These are phyloP conservation scores for Scaptomyza pallida DNA, from an alignment of 1,140 invertebrate genomes.

Conservation along the genomic window DNA sequence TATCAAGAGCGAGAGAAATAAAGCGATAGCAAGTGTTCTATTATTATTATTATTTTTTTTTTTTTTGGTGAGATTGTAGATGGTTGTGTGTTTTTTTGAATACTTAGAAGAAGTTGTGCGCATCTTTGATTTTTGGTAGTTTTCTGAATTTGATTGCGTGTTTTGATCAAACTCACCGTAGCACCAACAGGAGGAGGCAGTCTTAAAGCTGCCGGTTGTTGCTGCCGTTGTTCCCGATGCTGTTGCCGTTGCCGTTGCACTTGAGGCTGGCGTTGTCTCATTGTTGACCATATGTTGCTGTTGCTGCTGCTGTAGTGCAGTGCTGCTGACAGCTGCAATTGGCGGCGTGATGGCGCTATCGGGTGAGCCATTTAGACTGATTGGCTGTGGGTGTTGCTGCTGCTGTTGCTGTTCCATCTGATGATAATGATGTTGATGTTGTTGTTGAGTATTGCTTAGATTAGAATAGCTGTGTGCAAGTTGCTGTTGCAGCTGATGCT, in stretches of 20 bases:
- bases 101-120: conserved; percentile 70
- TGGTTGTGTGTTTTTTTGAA: conserved; percentile 17
- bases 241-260: conserved; percentile 23
- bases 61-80: conserved; percentile 30
- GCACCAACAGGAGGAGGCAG: conserved; percentile 83
- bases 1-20: conserved; percentile 40
- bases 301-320: conserved; percentile 40
- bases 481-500: conserved; percentile 39
- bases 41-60: conserved; percentile 36
- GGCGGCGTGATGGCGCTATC: conserved; percentile 48
- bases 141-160: conserved; percentile 73
- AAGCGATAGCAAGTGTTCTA: conserved; percentile 49
- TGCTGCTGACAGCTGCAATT: conserved; percentile 19
- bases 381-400: conserved; percentile 37
- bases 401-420: conserved; percentile 69
- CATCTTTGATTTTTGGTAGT: conserved; percentile 60
- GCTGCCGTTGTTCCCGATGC: conserved; percentile 32
- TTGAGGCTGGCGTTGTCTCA: conserved; percentile 36
- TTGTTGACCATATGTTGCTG: conserved; percentile 21
- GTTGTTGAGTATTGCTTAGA: conserved; percentile 59
- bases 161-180: conserved; percentile 82
- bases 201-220: conserved; percentile 62
- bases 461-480: conserved; percentile 43
- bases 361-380: conserved; percentile 62
- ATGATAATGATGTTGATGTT: conserved; percentile 44